Percentiles rank a stretch among this genome's conserved stretches.
Conservation (phyloP, 2,113 vertebrate genomes). For the Sisor rabdophorus region DNA sequence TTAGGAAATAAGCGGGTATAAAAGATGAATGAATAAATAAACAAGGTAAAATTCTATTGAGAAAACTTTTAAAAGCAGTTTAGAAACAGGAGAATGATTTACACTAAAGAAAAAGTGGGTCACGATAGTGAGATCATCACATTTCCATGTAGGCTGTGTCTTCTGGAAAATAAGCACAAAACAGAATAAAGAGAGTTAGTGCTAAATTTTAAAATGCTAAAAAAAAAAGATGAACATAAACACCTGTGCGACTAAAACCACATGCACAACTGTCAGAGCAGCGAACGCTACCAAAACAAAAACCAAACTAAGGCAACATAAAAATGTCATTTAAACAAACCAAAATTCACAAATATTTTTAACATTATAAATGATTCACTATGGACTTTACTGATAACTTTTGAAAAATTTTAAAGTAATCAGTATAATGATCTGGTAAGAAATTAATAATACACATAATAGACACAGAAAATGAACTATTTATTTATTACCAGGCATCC, state of each 20-base stretch:
- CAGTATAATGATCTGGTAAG: too few relatives aligned
- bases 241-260: constrained; percentile 5
- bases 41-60: neutral
- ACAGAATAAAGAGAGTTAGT: constrained; percentile 22
- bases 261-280: neutral
- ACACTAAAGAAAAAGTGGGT: neutral
- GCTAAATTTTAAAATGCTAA: neutral
- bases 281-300: neutral
- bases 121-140: neutral
- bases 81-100: neutral
- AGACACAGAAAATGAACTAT: too few relatives aligned
- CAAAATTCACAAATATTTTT: too few relatives aligned
- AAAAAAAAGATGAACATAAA: neutral
- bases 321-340: too few relatives aligned
- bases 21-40: too few relatives aligned
- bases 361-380: too few relatives aligned
- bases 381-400: too few relatives aligned
- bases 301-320: neutral
- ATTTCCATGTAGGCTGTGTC: constrained; percentile 57
- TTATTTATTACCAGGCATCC: too few relatives aligned
- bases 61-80: neutral
- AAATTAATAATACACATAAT: too few relatives aligned
- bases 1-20: too few relatives aligned
- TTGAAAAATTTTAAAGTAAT: too few relatives aligned
- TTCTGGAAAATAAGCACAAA: constrained; percentile 27